Conservation (phyloP, 2,888 invertebrate species). For the Scrobipalpa costella region DNA sequence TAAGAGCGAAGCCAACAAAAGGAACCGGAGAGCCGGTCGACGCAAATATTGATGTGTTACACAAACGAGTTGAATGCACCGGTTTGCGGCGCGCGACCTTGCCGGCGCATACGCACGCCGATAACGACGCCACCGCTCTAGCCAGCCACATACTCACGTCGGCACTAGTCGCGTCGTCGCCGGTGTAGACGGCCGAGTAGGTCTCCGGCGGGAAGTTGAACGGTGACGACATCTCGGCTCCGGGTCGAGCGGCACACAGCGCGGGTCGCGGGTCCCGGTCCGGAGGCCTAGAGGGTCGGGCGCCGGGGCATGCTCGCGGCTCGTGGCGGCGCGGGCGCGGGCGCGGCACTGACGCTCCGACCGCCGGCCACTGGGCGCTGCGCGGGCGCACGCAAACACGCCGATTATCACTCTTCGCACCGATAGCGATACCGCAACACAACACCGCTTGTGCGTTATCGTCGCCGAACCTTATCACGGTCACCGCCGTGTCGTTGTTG, state of each 20-base stretch:
- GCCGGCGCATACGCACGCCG: conserved; percentile 58
- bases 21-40: conserved; percentile 25
- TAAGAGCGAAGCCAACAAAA: conserved; percentile 1
- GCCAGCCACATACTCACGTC: conserved; percentile 58
- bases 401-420: conserved; percentile 60
- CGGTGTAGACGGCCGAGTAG: conserved; percentile 68
- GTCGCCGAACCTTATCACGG: conserved; percentile 62
- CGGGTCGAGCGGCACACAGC: conserved; percentile 35
- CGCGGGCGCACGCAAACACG: conserved; percentile 45
- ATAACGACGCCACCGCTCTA: conserved; percentile 52
- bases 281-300: background rate
- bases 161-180: conserved; percentile 54
- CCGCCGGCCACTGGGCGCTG: conserved; percentile 30
- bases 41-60: conserved; percentile 46
- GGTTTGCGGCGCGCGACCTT: conserved; percentile 60
- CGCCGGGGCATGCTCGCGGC: conserved; percentile 37
- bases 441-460: conserved; percentile 52
- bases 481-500: conserved; percentile 53
- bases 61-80: conserved; percentile 72
- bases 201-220: conserved; percentile 74
- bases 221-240: conserved; percentile 56
- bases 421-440: conserved; percentile 71
- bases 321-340: conserved; percentile 41
- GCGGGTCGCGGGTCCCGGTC: conserved; percentile 7
- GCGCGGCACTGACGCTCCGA: conserved; percentile 36